These are phyloP conservation scores for Cottoperca gobio DNA, from an alignment of 2,797 vertebrate species.

Conservation along the genomic window DNA sequence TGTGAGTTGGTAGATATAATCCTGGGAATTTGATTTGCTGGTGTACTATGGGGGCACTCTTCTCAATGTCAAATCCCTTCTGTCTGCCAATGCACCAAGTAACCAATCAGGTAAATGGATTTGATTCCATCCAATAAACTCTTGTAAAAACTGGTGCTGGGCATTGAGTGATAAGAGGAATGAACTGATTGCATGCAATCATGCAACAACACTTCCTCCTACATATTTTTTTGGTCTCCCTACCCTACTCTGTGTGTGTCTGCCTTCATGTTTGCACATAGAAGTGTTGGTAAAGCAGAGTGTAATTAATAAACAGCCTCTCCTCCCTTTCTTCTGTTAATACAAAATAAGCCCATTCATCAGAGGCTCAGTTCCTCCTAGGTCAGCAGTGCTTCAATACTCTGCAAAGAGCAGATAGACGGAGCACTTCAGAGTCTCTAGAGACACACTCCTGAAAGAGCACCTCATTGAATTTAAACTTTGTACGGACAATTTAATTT, in stretches of 20 bases:
- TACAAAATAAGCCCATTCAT: slow-evolving; percentile 32
- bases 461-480: not conserved
- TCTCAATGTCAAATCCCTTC: slow-evolving; percentile 43
- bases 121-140: not conserved
- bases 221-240: not conserved
- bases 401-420: slow-evolving; percentile 12
- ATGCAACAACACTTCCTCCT: not conserved
- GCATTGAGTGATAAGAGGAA: slow-evolving; percentile 2
- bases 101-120: slow-evolving; percentile 51
- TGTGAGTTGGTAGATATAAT: not conserved
- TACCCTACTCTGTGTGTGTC: not conserved
- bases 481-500: not conserved
- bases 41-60: slow-evolving; percentile 6
- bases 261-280: not conserved
- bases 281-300: not conserved
- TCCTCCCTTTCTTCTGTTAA: slow-evolving; percentile 29
- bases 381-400: slow-evolving; percentile 30
- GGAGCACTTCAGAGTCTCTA: slow-evolving; percentile 18
- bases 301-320: slow-evolving; percentile 45
- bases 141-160: slow-evolving; percentile 13
- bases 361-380: slow-evolving; percentile 32
- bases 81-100: slow-evolving; percentile 35
- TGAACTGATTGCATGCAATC: slow-evolving; percentile 23
- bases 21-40: slow-evolving; percentile 28
- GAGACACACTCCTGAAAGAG: slow-evolving; percentile 4